Conservation (phyloP, 2,888 invertebrate species). For the Drosophila conformis region DNA sequence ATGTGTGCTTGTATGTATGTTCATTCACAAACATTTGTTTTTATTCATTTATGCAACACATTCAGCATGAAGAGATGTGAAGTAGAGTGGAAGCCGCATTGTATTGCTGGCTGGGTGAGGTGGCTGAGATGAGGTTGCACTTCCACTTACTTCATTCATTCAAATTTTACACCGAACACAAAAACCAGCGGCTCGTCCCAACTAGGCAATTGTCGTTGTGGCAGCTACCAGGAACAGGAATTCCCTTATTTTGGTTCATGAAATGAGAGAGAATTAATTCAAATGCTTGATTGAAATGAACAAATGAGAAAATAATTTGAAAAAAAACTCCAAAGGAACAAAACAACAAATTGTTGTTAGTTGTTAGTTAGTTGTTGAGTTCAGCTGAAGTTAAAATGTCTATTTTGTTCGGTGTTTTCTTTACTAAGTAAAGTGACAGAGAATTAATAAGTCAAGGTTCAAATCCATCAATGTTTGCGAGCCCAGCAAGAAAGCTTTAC, state of each 20-base stretch:
- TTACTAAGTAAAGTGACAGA: not conserved
- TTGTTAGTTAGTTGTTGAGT: not conserved
- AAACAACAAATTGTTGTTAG: not conserved
- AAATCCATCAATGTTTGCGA: not conserved
- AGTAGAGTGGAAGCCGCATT: slow-evolving; percentile 6
- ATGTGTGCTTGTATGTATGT: not conserved
- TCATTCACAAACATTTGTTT: slow-evolving; percentile 19
- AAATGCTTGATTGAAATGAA: not conserved
- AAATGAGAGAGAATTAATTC: not conserved
- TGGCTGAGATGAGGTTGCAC: not conserved
- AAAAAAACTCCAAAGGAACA: not conserved
- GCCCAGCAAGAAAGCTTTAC: not conserved
- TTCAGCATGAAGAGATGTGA: not conserved
- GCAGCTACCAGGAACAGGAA: not conserved
- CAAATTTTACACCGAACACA: not conserved
- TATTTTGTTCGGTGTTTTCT: not conserved
- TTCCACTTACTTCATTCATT: not conserved
- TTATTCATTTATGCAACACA: slow-evolving; percentile 14
- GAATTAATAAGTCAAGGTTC: not conserved
- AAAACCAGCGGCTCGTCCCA: not conserved
- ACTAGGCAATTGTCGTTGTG: not conserved
- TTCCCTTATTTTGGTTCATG: not conserved
- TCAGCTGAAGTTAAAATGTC: no score
- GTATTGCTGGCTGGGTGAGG: slow-evolving; percentile 7
- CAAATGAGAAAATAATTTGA: not conserved